Conservation (phyloP, 2,797 vertebrate genomes). For the Oreochromis grahami region DNA sequence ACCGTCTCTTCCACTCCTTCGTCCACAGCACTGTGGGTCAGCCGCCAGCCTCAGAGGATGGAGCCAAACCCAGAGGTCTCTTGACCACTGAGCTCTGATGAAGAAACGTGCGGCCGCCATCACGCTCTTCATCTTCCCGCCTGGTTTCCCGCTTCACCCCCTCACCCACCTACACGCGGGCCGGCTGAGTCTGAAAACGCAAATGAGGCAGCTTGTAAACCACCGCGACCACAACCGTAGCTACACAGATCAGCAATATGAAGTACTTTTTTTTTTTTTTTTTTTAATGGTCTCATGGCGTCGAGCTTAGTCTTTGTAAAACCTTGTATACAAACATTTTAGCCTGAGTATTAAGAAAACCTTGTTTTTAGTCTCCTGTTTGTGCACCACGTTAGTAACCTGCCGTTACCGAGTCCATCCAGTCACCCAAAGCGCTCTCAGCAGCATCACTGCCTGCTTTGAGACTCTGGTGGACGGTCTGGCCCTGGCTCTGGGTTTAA, state of each 20-base stretch:
- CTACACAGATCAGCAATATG: background rate
- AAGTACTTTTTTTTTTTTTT: background rate
- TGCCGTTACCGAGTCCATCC: constrained; percentile 14
- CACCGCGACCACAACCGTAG: background rate
- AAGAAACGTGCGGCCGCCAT: background rate
- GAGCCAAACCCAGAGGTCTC: constrained; percentile 80
- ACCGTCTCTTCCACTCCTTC: background rate
- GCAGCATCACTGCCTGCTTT: background rate
- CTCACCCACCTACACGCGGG: background rate
- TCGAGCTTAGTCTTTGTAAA: background rate
- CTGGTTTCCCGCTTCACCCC: background rate
- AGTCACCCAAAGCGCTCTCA: background rate
- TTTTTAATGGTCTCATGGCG: background rate
- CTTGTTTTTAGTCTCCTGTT: background rate
- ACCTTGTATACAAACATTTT: background rate
- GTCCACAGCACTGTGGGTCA: constrained; percentile 59
- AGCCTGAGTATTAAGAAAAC: background rate
- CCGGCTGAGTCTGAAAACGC: background rate
- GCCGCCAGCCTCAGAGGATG: constrained; percentile 68
- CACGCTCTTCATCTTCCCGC: background rate
- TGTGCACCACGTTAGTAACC: background rate
- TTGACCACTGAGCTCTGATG: constrained; percentile 95
- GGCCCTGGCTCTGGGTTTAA: background rate
- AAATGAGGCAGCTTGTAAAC: constrained; percentile 24
- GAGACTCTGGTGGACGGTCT: background rate